phyloP scores from a whole-genome alignment of 1,140 invertebrate genomes.

The Carcinoscorpius rotundicauda region DNA sequence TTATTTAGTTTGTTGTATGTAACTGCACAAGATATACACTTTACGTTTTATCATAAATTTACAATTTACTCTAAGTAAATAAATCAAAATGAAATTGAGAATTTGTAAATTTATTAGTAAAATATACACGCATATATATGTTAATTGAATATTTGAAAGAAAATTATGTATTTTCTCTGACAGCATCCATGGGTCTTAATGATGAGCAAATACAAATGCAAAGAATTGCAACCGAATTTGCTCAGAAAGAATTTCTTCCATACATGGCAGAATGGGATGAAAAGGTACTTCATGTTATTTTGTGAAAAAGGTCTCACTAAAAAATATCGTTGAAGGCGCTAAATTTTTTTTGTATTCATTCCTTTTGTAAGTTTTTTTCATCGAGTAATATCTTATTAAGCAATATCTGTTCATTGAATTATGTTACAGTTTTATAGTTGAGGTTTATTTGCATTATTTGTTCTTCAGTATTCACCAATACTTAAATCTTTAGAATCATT shows the following conservation, averaged over 20 bases:
- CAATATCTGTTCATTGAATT: background rate
- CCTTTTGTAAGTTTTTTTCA: too few species aligned
- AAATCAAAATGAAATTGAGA: too few species aligned
- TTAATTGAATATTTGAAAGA: background rate
- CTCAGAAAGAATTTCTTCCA: slow-evolving; percentile 45
- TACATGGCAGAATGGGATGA: slow-evolving; percentile 48
- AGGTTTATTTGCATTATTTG: too few species aligned
- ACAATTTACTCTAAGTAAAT: too few species aligned
- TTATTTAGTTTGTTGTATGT: too few species aligned
- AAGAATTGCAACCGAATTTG: slow-evolving; percentile 43
- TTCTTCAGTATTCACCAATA: too few species aligned
- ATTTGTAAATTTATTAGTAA: too few species aligned
- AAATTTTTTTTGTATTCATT: background rate
- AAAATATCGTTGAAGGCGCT: background rate
- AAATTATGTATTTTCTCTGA: slow-evolving; percentile 3
- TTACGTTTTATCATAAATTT: too few species aligned
- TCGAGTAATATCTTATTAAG: too few species aligned
- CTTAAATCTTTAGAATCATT: too few species aligned
- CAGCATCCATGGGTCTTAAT: slow-evolving; percentile 35
- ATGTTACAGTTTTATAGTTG: slow-evolving; percentile 1
- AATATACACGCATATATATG: too few species aligned
- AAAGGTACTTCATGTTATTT: slow-evolving; percentile 33
- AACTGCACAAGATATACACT: too few species aligned
- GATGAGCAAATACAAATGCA: slow-evolving; percentile 46
- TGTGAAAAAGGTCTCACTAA: background rate